Percentiles rank a stretch among this genome's conserved stretches.
Conservation (phyloP, 2,113 vertebrate genomes). For the Ibidorhyncha struthersii region DNA sequence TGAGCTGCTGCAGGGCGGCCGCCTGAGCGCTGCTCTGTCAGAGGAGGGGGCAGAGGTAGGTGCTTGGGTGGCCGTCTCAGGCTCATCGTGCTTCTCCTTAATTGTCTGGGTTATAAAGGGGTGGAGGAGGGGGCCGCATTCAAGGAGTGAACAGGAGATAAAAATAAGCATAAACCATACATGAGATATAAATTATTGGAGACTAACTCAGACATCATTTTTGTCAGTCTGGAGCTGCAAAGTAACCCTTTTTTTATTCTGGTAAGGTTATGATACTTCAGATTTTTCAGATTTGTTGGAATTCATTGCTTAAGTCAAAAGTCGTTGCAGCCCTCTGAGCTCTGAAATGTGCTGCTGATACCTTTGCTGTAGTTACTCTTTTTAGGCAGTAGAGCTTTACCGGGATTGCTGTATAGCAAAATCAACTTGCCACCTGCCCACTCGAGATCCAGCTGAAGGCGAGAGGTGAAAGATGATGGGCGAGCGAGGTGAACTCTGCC, state of each 20-base stretch:
- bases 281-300: neutral
- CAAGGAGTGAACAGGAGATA: neutral
- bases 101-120: neutral
- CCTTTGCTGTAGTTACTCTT: neutral
- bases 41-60: slow-evolving; percentile 68
- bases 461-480: neutral
- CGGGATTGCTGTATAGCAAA: neutral
- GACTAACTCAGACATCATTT: neutral
- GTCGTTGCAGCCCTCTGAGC: neutral
- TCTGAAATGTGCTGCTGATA: neutral
- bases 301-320: neutral
- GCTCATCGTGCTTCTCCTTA: neutral
- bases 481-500: neutral
- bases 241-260: neutral
- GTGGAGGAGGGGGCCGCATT: neutral
- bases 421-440: neutral
- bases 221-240: neutral
- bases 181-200: neutral
- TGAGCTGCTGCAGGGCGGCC: slow-evolving; percentile 44
- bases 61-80: accelerated
- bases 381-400: neutral
- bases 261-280: neutral
- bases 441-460: neutral
- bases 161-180: neutral
- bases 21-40: neutral